Percentiles rank a stretch among this genome's conserved stretches.
phyloP scores from a whole-genome alignment of 2,888 invertebrate species.

The Thyatira batis region DNA sequence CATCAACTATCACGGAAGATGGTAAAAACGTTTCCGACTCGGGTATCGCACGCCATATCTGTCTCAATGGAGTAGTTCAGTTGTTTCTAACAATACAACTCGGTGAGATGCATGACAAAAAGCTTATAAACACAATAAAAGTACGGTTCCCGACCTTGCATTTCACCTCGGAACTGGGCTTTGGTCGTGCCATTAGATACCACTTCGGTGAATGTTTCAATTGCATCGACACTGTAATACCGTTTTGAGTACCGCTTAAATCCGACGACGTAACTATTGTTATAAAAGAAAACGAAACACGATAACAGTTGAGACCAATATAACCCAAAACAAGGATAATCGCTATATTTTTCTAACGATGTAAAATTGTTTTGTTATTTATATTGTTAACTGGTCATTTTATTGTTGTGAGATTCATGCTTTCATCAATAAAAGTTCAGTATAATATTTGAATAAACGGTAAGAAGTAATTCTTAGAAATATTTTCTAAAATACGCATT shows the following conservation, averaged over 20 bases:
- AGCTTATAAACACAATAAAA: conserved; percentile 67
- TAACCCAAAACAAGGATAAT: background rate
- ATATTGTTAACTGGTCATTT: too few species aligned
- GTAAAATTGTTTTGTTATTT: too few species aligned
- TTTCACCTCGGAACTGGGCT: conserved; percentile 70
- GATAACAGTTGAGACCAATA: background rate
- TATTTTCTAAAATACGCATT: too few species aligned
- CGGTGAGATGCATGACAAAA: conserved; percentile 73
- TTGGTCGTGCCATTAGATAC: conserved; percentile 65
- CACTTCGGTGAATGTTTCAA: conserved; percentile 56
- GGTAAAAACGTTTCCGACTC: conserved; percentile 56
- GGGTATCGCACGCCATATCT: conserved; percentile 72
- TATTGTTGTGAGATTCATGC: too few species aligned
- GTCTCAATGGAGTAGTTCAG: conserved; percentile 68
- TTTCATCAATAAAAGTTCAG: too few species aligned
- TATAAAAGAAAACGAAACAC: conserved; percentile 40
- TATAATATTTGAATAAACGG: too few species aligned
- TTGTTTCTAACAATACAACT: conserved; percentile 62
- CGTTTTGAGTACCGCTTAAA: conserved; percentile 68
- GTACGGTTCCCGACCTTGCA: conserved; percentile 66
- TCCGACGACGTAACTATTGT: conserved; percentile 55
- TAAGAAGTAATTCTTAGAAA: too few species aligned
- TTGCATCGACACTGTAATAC: conserved; percentile 67
- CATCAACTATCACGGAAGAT: conserved; percentile 64
- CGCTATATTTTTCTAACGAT: background rate